Conservation (phyloP, 2,888 invertebrate species). For the Synanthedon tipuliformis region DNA sequence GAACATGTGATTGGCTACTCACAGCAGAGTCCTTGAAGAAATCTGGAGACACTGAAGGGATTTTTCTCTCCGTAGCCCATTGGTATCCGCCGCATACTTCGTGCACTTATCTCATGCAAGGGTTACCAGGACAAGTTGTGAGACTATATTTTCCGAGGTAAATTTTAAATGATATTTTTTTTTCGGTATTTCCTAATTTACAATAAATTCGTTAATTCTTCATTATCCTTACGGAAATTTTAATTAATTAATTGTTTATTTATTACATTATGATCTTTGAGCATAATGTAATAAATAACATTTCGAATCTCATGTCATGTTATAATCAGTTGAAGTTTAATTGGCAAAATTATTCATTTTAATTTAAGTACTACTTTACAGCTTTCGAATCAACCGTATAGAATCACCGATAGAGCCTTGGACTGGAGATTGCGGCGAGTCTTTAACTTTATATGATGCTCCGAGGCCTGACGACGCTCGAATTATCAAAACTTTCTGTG, state of each 20-base stretch:
- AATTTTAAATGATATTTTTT: slow-evolving; percentile 3
- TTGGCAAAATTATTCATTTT: neutral
- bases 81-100: slow-evolving; percentile 96
- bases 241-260: too few species aligned
- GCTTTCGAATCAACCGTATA: slow-evolving; percentile 89
- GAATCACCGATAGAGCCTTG: slow-evolving; percentile 88
- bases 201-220: too few species aligned
- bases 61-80: slow-evolving; percentile 90
- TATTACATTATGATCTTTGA: too few species aligned
- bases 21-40: slow-evolving; percentile 83
- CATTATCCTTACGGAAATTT: too few species aligned
- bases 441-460: slow-evolving; percentile 89
- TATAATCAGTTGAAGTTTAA: neutral
- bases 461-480: slow-evolving; percentile 88
- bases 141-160: slow-evolving; percentile 90
- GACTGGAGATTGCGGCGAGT: slow-evolving; percentile 91
- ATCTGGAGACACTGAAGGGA: slow-evolving; percentile 86
- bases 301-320: neutral
- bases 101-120: slow-evolving; percentile 91
- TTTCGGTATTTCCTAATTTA: too few species aligned
- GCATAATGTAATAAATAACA: neutral
- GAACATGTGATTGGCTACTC: slow-evolving; percentile 89
- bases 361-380: slow-evolving; percentile 29
- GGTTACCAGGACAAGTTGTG: slow-evolving; percentile 87
- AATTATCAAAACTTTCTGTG: slow-evolving; percentile 94